Evolutionary conservation across 1,140 invertebrate genomes (phyloP).

Genomic region (Drosophila serrata): DNA sequence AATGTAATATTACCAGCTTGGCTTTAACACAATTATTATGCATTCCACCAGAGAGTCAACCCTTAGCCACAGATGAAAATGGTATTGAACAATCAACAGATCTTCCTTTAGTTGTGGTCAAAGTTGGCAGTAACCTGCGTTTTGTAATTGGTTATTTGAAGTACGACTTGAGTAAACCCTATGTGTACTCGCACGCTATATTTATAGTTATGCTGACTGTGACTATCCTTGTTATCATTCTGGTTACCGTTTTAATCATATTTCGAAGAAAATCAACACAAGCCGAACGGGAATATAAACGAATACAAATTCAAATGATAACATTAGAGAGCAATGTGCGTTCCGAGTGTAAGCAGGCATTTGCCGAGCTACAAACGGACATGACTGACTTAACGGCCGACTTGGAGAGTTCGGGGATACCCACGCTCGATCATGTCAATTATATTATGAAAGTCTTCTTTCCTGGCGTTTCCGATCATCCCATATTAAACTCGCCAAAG

Average conservation of each 20-base stretch:
- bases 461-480: conserved; percentile 96
- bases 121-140: conserved; percentile 93
- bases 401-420: conserved; percentile 97
- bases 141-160: conserved; percentile 95
- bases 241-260: conserved; percentile 94
- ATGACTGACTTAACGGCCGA: conserved; percentile 99
- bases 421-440: conserved; percentile 97
- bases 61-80: conserved; percentile 94
- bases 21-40: conserved; percentile 95
- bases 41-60: conserved; percentile 94
- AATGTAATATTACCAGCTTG: conserved; percentile 97
- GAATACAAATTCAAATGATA: conserved; percentile 99
- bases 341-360: conserved; percentile 99
- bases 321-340: conserved; percentile 99
- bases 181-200: conserved; percentile 94
- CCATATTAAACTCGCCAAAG: conserved; percentile 94
- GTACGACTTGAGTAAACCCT: conserved; percentile 94
- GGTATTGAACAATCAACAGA: conserved; percentile 90
- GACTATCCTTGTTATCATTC: conserved; percentile 92
- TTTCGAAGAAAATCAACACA: conserved; percentile 97
- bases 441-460: conserved; percentile 99
- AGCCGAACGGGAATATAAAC: conserved; percentile 97
- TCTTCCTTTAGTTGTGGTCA: conserved; percentile 95
- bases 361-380: conserved; percentile 99
- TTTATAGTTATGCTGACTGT: conserved; percentile 94